Conservation (phyloP, 2,113 vertebrate species). For the Zosterops pallidus region DNA sequence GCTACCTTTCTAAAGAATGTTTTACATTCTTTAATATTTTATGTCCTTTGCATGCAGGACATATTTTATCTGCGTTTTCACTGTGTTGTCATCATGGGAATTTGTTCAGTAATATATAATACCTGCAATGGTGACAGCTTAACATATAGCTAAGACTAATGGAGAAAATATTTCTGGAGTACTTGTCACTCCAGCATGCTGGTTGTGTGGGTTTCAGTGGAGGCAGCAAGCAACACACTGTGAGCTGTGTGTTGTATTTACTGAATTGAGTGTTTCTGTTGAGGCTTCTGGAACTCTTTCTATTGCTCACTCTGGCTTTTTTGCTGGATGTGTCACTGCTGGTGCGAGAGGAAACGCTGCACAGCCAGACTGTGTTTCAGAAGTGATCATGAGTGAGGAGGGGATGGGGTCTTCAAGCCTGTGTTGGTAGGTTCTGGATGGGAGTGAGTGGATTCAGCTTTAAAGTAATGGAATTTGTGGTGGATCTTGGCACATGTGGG, state of each 20-base stretch:
- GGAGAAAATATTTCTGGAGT: constrained; percentile 44
- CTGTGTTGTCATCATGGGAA: neutral
- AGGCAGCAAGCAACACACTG: constrained; percentile 6
- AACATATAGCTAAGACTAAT: neutral
- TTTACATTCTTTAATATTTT: constrained; percentile 16
- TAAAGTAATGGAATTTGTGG: neutral
- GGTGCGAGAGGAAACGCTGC: neutral
- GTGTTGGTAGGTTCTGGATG: neutral
- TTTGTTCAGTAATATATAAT: neutral
- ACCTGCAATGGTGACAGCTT: constrained; percentile 26
- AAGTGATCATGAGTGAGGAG: neutral
- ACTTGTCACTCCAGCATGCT: neutral
- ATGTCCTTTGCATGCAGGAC: neutral
- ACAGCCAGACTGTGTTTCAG: neutral
- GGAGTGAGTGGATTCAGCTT: neutral
- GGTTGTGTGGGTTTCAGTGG: constrained; percentile 19
- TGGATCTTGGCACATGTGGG: accelerated
- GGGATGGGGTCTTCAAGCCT: neutral
- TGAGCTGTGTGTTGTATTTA: neutral
- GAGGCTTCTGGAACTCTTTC: neutral
- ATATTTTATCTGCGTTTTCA: neutral
- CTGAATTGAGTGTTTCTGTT: neutral
- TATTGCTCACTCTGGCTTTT: neutral
- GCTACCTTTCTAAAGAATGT: too few relatives aligned
- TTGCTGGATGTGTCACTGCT: neutral